Evolutionary conservation across 2,113 vertebrate genomes (phyloP).

Genomic region (Oenanthe oenanthe): DNA sequence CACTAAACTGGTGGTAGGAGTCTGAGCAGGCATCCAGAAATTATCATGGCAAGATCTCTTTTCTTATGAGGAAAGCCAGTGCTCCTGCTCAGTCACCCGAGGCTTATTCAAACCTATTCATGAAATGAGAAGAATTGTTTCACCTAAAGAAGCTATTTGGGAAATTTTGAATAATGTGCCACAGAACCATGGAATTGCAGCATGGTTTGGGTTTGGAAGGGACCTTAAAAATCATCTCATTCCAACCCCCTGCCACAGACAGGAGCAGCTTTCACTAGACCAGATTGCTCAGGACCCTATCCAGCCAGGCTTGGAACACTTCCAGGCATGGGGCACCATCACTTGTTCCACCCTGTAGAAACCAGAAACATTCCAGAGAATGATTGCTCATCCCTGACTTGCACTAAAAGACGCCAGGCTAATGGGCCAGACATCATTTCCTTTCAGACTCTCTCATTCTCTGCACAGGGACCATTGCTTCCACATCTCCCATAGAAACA

Average conservation of each 20-base stretch:
- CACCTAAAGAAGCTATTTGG: background rate
- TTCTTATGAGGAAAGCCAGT: background rate
- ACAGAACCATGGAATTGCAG: background rate
- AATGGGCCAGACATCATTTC: background rate
- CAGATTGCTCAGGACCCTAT: background rate
- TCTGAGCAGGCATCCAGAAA: background rate
- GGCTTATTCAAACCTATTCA: background rate
- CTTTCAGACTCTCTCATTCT: background rate
- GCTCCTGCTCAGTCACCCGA: background rate
- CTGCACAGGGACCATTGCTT: background rate
- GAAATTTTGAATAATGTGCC: background rate
- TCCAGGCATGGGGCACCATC: background rate
- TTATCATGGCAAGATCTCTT: background rate
- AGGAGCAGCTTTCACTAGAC: background rate
- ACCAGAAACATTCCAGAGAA: background rate
- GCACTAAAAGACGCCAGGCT: background rate
- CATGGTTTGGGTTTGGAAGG: background rate
- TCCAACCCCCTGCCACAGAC: background rate
- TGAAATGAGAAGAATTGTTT: background rate
- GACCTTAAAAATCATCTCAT: background rate
- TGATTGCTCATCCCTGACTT: background rate
- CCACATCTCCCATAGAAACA: background rate
- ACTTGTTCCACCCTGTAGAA: background rate
- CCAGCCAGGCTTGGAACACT: background rate
- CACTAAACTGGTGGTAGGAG: rapidly evolving